phyloP scores from a whole-genome alignment of 2,797 vertebrate genomes.

The Anguilla megastoma region DNA sequence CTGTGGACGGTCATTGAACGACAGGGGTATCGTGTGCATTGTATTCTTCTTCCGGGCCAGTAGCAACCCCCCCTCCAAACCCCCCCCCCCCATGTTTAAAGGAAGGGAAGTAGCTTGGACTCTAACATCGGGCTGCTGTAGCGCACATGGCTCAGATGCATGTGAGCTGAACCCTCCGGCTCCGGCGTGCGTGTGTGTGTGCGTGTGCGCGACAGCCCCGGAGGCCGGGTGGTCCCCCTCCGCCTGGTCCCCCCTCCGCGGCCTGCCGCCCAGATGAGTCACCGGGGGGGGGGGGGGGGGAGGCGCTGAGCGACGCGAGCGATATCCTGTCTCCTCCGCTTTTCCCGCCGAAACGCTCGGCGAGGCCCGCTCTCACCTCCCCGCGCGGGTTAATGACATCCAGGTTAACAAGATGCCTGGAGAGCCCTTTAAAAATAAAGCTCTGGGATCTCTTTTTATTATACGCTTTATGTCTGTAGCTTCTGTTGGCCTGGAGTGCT shows the following conservation, averaged over 20 bases:
- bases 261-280: conserved; percentile 71
- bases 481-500: conserved; percentile 56
- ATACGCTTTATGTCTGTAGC: conserved; percentile 48
- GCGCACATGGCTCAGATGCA: conserved; percentile 32
- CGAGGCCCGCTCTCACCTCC: conserved; percentile 31
- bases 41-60: neutral
- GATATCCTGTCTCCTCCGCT: conserved; percentile 61
- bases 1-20: neutral
- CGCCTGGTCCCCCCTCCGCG: conserved; percentile 48
- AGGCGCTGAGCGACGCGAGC: conserved; percentile 53
- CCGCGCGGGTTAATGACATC: conserved; percentile 38
- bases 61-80: neutral
- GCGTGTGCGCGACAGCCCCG: conserved; percentile 39
- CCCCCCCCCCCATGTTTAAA: neutral
- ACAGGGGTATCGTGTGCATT: neutral
- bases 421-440: conserved; percentile 51
- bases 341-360: conserved; percentile 50
- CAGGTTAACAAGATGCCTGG: conserved; percentile 44
- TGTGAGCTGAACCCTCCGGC: neutral
- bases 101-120: neutral
- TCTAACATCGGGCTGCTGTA: conserved; percentile 17
- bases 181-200: conserved; percentile 22
- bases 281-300: conserved; percentile 57
- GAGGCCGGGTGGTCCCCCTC: conserved; percentile 67
- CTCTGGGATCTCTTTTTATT: conserved; percentile 43